These are phyloP conservation scores for Gastrophysa polygoni DNA, from an alignment of 2,888 invertebrate species.

Conservation along the genomic window DNA sequence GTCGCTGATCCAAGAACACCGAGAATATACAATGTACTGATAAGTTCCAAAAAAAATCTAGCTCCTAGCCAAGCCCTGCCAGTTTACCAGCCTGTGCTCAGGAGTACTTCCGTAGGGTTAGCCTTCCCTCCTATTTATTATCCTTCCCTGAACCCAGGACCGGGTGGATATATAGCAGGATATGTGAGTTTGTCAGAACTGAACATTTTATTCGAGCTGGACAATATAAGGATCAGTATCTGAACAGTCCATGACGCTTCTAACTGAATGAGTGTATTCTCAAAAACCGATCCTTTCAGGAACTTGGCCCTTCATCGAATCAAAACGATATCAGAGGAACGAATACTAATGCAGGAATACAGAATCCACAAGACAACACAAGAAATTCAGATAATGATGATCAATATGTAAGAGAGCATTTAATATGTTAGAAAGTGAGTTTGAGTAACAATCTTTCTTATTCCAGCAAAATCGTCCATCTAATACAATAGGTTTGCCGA, in stretches of 20 bases:
- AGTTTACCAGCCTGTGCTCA: constrained; percentile 46
- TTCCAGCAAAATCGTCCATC: not conserved
- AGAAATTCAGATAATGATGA: too few species aligned
- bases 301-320: not conserved
- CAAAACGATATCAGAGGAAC: not conserved
- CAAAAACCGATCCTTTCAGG: too few species aligned
- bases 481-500: constrained; percentile 9
- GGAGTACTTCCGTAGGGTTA: constrained; percentile 45
- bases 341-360: not conserved
- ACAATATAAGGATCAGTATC: too few species aligned
- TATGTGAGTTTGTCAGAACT: constrained; percentile 36
- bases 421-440: too few species aligned
- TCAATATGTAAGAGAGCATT: too few species aligned
- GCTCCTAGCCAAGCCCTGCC: constrained; percentile 49
- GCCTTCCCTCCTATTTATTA: constrained; percentile 40
- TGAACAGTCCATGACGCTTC: too few species aligned
- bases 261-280: too few species aligned
- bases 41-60: constrained; percentile 46
- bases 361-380: too few species aligned
- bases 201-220: too few species aligned
- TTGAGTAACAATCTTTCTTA: too few species aligned
- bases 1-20: constrained; percentile 39
- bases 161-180: not conserved
- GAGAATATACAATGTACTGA: constrained; percentile 47
- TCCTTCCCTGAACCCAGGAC: not conserved